Conservation (phyloP, 2,797 vertebrate species). For the Danio kyathit region DNA sequence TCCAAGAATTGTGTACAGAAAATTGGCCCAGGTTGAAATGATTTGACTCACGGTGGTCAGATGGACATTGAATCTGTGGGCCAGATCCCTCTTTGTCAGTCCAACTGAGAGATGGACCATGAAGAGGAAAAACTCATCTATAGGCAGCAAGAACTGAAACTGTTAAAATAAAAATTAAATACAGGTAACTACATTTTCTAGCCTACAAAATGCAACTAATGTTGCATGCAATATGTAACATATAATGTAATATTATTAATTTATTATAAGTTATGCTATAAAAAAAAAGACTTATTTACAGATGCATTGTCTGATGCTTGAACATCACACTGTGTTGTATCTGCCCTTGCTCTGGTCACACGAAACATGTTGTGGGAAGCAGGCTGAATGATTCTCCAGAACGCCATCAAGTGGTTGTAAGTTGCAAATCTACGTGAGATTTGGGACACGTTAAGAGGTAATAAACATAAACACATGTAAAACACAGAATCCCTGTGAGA, state of each 20-base stretch:
- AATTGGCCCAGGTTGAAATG: slow-evolving; percentile 23
- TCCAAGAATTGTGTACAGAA: slow-evolving; percentile 32
- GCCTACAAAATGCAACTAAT: not conserved
- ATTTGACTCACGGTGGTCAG: slow-evolving; percentile 35
- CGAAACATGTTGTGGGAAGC: slow-evolving; percentile 12
- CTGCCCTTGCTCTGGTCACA: not conserved
- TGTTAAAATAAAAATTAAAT: not conserved
- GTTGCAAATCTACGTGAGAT: slow-evolving; percentile 28
- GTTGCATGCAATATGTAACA: not conserved
- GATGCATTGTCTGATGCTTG: not conserved
- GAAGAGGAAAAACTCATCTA: slow-evolving; percentile 39
- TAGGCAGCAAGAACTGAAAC: slow-evolving; percentile 1
- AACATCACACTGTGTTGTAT: not conserved
- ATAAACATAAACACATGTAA: not conserved
- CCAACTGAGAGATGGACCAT: slow-evolving; percentile 22
- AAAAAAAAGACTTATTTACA: not conserved
- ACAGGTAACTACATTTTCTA: too few species aligned
- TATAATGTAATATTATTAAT: too few species aligned
- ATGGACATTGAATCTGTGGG: slow-evolving; percentile 45
- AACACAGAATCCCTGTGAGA: not conserved
- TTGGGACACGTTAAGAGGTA: not conserved
- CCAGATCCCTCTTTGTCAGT: slow-evolving; percentile 28
- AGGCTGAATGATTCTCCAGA: slow-evolving; percentile 40
- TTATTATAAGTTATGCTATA: not conserved
- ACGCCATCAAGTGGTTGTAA: slow-evolving; percentile 39